Evolutionary conservation across 2,113 vertebrate species (phyloP).

Genomic region (Gymnorhina tibicen): DNA sequence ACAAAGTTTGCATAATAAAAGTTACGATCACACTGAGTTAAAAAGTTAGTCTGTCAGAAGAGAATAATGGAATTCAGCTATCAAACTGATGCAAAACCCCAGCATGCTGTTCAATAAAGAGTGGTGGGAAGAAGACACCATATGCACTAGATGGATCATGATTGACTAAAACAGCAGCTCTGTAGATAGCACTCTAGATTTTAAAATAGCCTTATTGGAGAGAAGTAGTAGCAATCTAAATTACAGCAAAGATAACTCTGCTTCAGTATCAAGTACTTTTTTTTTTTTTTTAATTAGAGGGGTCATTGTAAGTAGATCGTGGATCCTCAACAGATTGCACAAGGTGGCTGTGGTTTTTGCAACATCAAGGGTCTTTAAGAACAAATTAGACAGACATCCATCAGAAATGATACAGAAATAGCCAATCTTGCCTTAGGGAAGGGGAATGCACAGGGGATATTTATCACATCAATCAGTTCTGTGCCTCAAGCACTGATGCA

Average conservation of each 20-base stretch:
- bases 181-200: background rate
- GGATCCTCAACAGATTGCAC: background rate
- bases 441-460: background rate
- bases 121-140: background rate
- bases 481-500: background rate
- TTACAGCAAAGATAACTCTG: background rate
- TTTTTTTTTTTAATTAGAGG: background rate
- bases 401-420: background rate
- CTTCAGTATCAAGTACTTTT: background rate
- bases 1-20: background rate
- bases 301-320: background rate
- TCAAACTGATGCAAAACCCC: background rate
- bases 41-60: background rate
- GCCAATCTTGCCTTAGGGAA: background rate
- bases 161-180: background rate
- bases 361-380: background rate
- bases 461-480: background rate
- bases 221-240: background rate
- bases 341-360: background rate
- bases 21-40: background rate
- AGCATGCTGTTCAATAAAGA: background rate
- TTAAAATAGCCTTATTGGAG: background rate
- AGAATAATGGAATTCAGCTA: background rate
- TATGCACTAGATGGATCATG: background rate
- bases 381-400: background rate